Base-by-base conservation (phyloP, 2,888 invertebrate species). In the Lasioglossum oenotherae region DNA sequence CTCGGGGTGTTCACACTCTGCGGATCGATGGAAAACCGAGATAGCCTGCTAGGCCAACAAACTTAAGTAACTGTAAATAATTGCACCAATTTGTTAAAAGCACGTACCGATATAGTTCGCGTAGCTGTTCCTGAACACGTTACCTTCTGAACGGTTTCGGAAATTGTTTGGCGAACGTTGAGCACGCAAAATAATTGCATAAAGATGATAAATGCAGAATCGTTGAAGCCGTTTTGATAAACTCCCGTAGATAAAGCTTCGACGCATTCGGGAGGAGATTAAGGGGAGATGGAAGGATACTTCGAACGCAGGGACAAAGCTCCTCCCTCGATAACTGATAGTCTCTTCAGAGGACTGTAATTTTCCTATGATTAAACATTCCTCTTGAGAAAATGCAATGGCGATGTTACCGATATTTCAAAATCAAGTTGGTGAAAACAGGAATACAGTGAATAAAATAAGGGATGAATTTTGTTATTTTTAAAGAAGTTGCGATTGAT, bases 41-140 rank as follows among this genome's bases (percentile, higher is more conserved):
- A 64, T 64, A 64, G 6, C 16, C 64, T 5, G 64, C 64, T 64
- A 64, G 64, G 64, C 64, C 64, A 64, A 64, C 64, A 64, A 64
- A 64, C 64, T 64, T 64, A 31, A 64, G 64, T 64, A 64, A 64
- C 64, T 64, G 64, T 64, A 64, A 64, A 64, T 64, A 64, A 64
- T 64, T 64, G 16, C 64, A 64, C 64, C 31, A 64, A 64, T 64
- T 16, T 64, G 64, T 27, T 31, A 64, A 31, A 31, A 64, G 64
- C 64, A 31, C 64, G 64, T 31, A 16, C 64, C 2, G 31, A 64
- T 16, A 64, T 16, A 64, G 27, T 12, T 64, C 6, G 64, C 49
- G 23, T 31, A 27, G 64, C n/a, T 31, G 64, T 64, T 31, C 31
- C 64, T 16, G 14, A 16, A 64, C 16, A 12, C 64, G 64, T 64